Percentiles rank a stretch among this genome's conserved stretches.
Evolutionary conservation across 2,888 invertebrate species (phyloP).

Genomic region (Hoplodrina blanda): DNA sequence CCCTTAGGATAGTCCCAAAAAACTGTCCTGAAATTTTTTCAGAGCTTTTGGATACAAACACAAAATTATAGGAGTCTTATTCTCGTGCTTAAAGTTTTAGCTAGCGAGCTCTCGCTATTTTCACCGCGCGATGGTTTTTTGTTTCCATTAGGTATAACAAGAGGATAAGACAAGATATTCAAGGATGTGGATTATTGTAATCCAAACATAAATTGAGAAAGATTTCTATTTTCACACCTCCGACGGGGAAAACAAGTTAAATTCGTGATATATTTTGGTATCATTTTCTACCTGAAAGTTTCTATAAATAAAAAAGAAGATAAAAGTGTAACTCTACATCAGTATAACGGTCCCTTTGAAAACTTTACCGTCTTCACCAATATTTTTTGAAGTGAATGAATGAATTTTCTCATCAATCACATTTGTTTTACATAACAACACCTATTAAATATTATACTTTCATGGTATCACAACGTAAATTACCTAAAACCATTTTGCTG

Average conservation of each 20-base stretch:
- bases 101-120: not conserved
- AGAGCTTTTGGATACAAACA: conserved; percentile 32
- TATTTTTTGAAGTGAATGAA: not conserved
- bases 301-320: not conserved
- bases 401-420: not conserved
- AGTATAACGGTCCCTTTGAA: not conserved
- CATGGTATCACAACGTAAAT: conserved; percentile 1
- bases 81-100: conserved; percentile 27
- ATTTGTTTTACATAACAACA: conserved; percentile 3
- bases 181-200: not conserved
- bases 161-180: too few species aligned
- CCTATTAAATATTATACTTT: not conserved
- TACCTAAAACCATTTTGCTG: conserved; percentile 21
- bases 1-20: conserved; percentile 47
- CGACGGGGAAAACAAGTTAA: not conserved
- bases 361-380: not conserved
- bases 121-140: not conserved
- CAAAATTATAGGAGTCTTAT: conserved; percentile 35
- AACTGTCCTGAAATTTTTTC: conserved; percentile 48
- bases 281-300: not conserved
- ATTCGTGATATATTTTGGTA: not conserved
- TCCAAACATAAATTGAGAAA: not conserved
- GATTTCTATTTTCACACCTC: not conserved
- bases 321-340: not conserved
- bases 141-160: not conserved